Conservation (phyloP, 2,888 invertebrate genomes). For the Crocallis elinguaria region DNA sequence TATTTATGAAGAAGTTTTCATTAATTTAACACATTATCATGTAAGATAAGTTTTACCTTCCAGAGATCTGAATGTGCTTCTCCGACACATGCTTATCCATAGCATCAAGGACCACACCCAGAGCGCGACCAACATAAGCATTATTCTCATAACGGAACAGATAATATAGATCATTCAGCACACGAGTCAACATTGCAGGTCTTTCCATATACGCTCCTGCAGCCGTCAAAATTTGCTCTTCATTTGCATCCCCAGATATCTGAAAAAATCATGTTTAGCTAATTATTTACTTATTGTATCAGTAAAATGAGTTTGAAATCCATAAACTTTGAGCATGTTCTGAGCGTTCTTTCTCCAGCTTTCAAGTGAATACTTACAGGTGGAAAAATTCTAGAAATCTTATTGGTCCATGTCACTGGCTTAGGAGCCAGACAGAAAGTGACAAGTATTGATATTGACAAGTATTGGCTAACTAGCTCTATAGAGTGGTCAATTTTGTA, state of each 20-base stretch:
- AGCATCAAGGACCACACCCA: conserved; percentile 93
- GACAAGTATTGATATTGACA: no score
- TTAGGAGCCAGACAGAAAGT: no score
- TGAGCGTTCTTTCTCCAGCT: no score
- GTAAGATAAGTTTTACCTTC: conserved; percentile 86
- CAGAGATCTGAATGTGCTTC: conserved; percentile 96
- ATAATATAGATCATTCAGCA: conserved; percentile 96
- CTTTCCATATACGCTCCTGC: conserved; percentile 93
- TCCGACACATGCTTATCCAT: conserved; percentile 95
- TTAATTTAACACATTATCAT: no score
- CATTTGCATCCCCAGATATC: conserved; percentile 96
- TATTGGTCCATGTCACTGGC: no score
- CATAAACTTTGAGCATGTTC: no score
- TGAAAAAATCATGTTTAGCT: conserved; percentile 61
- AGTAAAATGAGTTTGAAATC: background rate
- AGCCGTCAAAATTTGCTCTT: conserved; percentile 95
- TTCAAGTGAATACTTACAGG: no score
- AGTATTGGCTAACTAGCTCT: no score
- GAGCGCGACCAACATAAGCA: conserved; percentile 89
- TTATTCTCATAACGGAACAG: conserved; percentile 93
- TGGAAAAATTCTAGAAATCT: no score
- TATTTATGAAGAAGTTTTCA: no score
- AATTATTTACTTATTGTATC: background rate
- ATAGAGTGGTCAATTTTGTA: no score
- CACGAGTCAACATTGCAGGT: conserved; percentile 91